phyloP scores from a whole-genome alignment of 2,797 vertebrate genomes.

The Rhinatrema bivittatum region DNA sequence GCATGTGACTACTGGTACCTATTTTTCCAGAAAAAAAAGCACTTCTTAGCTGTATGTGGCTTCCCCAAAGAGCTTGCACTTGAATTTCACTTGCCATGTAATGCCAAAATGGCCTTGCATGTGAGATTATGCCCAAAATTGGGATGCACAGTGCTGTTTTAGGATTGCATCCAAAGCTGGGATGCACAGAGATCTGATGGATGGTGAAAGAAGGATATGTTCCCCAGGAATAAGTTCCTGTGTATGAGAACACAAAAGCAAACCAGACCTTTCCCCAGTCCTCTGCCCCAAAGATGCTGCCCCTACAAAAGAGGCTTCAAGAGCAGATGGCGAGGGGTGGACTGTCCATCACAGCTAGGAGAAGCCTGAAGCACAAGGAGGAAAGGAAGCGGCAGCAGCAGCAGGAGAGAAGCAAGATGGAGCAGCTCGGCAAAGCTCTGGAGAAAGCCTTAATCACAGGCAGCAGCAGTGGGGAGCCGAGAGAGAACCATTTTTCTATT shows the following conservation, averaged over 20 bases:
- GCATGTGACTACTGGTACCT: no score
- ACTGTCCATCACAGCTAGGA: conserved; percentile 81
- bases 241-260: conserved; percentile 95
- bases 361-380: conserved; percentile 90
- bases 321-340: conserved; percentile 42
- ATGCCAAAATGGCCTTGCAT: no score
- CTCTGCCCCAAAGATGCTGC: conserved; percentile 50
- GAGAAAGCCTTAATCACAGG: conserved; percentile 37
- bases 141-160: no score
- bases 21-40: no score
- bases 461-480: conserved; percentile 5
- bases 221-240: conserved; percentile 91
- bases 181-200: conserved; percentile 87
- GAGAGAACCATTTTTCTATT: no score
- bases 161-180: no score
- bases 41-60: no score
- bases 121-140: no score
- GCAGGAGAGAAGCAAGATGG: conserved; percentile 52
- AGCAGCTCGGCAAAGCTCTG: conserved; percentile 50
- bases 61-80: no score
- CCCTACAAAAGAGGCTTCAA: conserved; percentile 26
- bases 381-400: conserved; percentile 83
- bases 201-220: conserved; percentile 87
- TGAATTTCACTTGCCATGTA: no score
- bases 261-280: conserved; percentile 85